Evolutionary conservation across 2,113 vertebrate genomes (phyloP).

Genomic region (Oceanodroma tethys): DNA sequence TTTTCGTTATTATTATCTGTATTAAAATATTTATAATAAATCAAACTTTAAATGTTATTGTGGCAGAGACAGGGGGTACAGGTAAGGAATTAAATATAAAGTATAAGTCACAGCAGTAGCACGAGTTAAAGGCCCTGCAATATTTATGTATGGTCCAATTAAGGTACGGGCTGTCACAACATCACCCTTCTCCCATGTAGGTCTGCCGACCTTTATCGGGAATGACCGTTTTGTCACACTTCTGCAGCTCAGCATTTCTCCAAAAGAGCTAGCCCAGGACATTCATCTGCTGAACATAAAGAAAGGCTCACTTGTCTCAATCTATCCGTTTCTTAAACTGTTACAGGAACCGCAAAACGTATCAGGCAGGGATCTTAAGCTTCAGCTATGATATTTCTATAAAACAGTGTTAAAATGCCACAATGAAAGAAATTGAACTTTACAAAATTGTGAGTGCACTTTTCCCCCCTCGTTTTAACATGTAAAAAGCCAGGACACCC

Average conservation of each 20-base stretch:
- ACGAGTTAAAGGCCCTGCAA: constrained; percentile 11
- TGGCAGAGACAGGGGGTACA: constrained; percentile 37
- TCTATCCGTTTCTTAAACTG: background rate
- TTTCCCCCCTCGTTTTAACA: background rate
- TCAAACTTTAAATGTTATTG: constrained; percentile 65
- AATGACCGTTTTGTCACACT: background rate
- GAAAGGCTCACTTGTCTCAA: background rate
- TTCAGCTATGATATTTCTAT: background rate
- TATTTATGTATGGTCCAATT: background rate
- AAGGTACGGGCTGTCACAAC: constrained; percentile 13
- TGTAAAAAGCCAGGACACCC: background rate
- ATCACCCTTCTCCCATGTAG: background rate
- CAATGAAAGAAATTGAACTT: background rate
- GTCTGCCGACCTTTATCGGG: background rate
- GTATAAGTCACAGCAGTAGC: constrained; percentile 28
- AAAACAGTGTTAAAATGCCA: background rate
- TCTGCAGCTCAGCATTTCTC: background rate
- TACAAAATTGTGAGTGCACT: background rate
- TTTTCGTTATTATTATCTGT: constrained; percentile 70
- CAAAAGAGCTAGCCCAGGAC: background rate
- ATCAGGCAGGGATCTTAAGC: background rate
- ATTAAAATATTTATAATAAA: constrained; percentile 75
- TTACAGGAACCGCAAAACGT: background rate
- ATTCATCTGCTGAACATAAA: background rate
- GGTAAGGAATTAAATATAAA: constrained; percentile 50